Base-by-base conservation (phyloP, 2,113 vertebrate genomes). In the Pteronura brasiliensis region DNA sequence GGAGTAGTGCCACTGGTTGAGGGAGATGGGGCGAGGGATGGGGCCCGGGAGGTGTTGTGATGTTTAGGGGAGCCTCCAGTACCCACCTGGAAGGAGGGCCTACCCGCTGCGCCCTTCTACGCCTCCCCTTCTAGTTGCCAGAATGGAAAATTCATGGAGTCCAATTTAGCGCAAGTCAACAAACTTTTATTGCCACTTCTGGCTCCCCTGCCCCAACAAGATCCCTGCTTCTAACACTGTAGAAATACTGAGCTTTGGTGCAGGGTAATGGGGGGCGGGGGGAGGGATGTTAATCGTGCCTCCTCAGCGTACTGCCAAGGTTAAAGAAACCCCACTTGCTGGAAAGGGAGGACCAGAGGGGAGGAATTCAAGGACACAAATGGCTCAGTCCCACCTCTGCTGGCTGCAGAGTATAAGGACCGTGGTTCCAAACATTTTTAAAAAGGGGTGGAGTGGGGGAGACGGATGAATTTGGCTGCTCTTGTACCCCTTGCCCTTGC, bases 101-200 rank as follows among this genome's bases (percentile, higher is more conserved):
- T 49, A 39, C 36, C 34, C 1, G 42, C 55, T 34, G 52, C 27
- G 71, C 83, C 63, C 63, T 61, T 79, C 88, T 55, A 34, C 47
- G 67, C 52, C 20, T 39, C 84, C 49, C 47, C 52, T 88, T 71
- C 39, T 27, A 65, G 92, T 71, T 96, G 90, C 92, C 96, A 88
- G 81, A 96, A 94, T 94, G 97, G 97, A 97, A 97, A 97, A 97
- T 97, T 82, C 90, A 88, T 42, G 88, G 80, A 92, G 80, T 92
- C 86, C 88, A 67, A 89, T 63, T 92, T 88, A 90, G 96, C 93
- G 93, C 96, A 96, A 80, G 94, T 97, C 93, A 98, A 97, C 95
- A 97, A 97, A 94, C 92, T 95, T 97, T 98, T 98, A 97, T 95
- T 97, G 98, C 97, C 94, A 87, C 77, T 77, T 96, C 94, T 96